Base-by-base conservation (phyloP, 2,113 vertebrate genomes). In the Aegotheles bennettii region DNA sequence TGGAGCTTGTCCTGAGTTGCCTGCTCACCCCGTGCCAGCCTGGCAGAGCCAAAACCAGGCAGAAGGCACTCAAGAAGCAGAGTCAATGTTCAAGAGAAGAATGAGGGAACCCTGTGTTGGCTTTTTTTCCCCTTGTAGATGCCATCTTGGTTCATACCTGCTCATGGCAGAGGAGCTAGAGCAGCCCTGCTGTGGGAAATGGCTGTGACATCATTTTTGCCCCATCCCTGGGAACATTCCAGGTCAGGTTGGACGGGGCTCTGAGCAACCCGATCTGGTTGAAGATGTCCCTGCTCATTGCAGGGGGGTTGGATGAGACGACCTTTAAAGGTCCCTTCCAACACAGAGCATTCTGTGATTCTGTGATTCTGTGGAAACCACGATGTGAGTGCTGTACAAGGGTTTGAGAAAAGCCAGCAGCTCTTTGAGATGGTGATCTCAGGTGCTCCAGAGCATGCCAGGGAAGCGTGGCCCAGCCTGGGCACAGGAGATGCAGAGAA, bases 361-460 rank as follows among this genome's bases (percentile, higher is more conserved):
- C n/a, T n/a, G n/a, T 42, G 42, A 8, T 57, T 50, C 35, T 36
- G 36, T 29, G 50, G 64, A 42, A 61, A 28, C 8, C 7, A 4
- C 0, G 18, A 51, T 3, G 13, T 7, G 50, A 2, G 14, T 36
- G 29, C 63, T 1, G 0, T 23, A 1, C 33, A 6, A 3, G 0
- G 7, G 4, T n/a, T 26, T 53, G 51, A 74, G 64, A 13, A n/a
- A 5, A 38, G 25, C 18, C 4, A 2, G 73, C 9, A 40, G 24
- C 33, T 75, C 38, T 0, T 11, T 11, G 40, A 42, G 59, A 84
- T 18, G 69, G 5, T 28, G 36, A 33, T 40, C 33, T 6, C 60
- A 68, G 60, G 18, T 40, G 9, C 16, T 2, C 78, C 73, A 2
- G 1, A 11, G 53, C 43, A 6, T 0, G 6, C 6, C 0, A 10